Base-by-base conservation (phyloP, 2,888 invertebrate genomes). In the Polydrusus cervinus region DNA sequence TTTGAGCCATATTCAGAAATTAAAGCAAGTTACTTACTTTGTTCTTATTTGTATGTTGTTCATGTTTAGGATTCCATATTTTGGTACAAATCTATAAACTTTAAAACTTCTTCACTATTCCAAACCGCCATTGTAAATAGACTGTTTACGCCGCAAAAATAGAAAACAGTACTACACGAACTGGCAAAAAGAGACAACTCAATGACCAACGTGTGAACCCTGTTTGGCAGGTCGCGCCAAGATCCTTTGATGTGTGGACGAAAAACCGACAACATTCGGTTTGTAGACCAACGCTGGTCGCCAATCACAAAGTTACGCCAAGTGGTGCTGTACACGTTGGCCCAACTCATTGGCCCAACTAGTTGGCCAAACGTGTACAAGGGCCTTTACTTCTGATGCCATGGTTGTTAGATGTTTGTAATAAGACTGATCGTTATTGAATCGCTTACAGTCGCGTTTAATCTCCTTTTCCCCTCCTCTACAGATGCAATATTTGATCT, bases 51-150 rank as follows among this genome's bases (percentile, higher is more conserved):
- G 3, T 30, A 30, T 30, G 30, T 30, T 30, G 30, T 30, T 30
- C 30, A 30, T 30, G 30, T 30, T 30, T 30, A 30, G 30, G 30
- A 30, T 30, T 30, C 30, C 30, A 30, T 25, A 53, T 20, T 53
- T 25, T 53, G 16, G 16, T n/a, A 53, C 25, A 53, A 53, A 53
- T 53, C 16, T 14, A 53, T 53, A 53, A 53, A 53, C 11, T 53
- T 53, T 53, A 53, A 53, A 53, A 53, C 25, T 53, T 53, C 53
- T 53, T 53, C 53, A 53, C 18, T 53, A 53, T 53, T 53, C 16
- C 16, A 53, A 10, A 53, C 18, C 53, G 53, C 53, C 53, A 53
- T 53, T 53, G 14, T 53, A 20, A 25, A 43, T 43, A 43, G n/a
- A 43, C 43, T 43, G 3, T 43, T 43, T 43, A 43, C 43, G 43